Evolutionary conservation across 2,113 vertebrate genomes (phyloP).

Genomic region (Empidonax alnorum): DNA sequence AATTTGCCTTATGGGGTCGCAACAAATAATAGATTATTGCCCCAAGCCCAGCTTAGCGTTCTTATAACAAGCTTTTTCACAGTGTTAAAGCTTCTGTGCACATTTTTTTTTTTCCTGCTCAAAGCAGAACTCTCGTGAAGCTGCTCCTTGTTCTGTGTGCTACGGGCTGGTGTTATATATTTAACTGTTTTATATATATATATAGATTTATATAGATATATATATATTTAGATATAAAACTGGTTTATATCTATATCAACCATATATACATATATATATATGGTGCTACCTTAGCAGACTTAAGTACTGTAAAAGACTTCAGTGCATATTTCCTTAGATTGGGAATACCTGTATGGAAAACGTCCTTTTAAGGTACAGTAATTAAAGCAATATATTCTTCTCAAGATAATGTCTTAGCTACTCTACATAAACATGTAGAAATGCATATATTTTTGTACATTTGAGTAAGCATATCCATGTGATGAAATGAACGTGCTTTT

Average conservation of each 20-base stretch:
- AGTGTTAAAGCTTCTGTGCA: background rate
- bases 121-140: background rate
- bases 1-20: background rate
- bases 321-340: background rate
- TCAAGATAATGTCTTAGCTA: background rate
- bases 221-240: background rate
- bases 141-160: background rate
- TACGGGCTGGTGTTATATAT: too few species aligned
- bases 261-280: too few species aligned
- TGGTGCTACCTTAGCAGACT: background rate
- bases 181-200: background rate
- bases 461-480: background rate
- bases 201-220: background rate
- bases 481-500: background rate
- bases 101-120: background rate
- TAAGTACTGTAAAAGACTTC: background rate
- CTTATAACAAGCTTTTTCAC: background rate
- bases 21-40: background rate
- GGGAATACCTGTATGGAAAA: background rate
- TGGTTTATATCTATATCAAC: background rate
- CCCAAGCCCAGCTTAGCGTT: background rate
- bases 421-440: background rate
- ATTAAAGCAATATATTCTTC: background rate
- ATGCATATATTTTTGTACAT: background rate
- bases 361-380: background rate